Evolutionary conservation across 1,140 invertebrate species (phyloP).

Genomic region (Antheraea mylitta): DNA sequence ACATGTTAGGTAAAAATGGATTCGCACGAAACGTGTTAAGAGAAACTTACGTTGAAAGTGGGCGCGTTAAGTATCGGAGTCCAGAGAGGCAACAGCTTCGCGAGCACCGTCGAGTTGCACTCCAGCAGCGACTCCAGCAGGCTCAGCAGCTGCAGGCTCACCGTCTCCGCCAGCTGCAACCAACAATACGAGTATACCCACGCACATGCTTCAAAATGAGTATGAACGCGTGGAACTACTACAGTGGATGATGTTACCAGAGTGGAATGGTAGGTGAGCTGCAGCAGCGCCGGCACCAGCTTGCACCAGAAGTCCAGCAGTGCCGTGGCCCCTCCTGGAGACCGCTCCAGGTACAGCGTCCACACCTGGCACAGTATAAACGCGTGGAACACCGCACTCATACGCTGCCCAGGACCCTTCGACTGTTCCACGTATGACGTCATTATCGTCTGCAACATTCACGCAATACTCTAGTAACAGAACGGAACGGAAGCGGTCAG

Average conservation of each 20-base stretch:
- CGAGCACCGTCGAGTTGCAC: constrained; percentile 95
- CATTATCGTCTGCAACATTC: constrained; percentile 84
- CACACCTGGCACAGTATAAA: constrained; percentile 95
- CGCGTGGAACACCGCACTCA: constrained; percentile 93
- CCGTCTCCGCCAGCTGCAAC: constrained; percentile 95
- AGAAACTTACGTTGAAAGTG: constrained; percentile 85
- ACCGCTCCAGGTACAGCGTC: constrained; percentile 98
- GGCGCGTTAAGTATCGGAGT: constrained; percentile 95
- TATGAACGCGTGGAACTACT: no score
- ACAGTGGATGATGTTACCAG: constrained; percentile 81
- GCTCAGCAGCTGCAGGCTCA: constrained; percentile 97
- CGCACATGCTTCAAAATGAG: no score
- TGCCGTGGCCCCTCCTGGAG: constrained; percentile 87
- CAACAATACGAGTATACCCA: neutral
- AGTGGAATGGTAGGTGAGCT: constrained; percentile 96
- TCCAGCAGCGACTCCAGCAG: constrained; percentile 97
- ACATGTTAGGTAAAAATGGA: no score
- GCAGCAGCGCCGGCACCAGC: constrained; percentile 96
- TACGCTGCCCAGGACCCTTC: constrained; percentile 93
- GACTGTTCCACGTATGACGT: constrained; percentile 98
- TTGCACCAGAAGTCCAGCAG: constrained; percentile 99
- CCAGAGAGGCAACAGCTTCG: constrained; percentile 92
- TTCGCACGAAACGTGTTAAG: neutral
- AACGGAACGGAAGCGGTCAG: no score
- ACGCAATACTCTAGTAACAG: no score